Conservation (phyloP, 2,113 vertebrate species). For the Gobius niger region DNA sequence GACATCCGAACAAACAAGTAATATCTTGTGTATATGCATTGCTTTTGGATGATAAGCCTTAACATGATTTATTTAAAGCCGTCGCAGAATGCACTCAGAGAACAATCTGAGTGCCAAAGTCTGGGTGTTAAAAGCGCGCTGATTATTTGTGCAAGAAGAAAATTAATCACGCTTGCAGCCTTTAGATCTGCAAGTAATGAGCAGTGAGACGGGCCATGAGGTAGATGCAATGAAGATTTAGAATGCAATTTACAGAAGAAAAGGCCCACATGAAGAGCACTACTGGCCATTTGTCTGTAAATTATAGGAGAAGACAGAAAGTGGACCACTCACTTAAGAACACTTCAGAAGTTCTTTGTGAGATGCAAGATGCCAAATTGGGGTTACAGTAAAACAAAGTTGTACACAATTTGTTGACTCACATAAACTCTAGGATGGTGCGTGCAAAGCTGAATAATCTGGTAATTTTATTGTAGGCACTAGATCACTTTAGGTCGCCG, state of each 20-base stretch:
- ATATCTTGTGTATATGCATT: constrained; percentile 30
- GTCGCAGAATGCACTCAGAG: constrained; percentile 4
- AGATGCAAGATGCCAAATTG: too few relatives aligned
- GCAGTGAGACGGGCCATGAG: constrained; percentile 49
- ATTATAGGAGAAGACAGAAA: background rate
- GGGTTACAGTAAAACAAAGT: too few relatives aligned
- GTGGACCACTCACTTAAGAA: background rate
- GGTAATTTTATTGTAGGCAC: constrained; percentile 18
- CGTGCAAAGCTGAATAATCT: constrained; percentile 18
- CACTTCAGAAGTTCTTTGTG: background rate
- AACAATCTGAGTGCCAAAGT: constrained; percentile 36
- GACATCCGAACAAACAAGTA: constrained; percentile 7
- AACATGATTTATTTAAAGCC: constrained; percentile 24
- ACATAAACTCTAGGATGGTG: background rate
- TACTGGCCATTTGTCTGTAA: background rate
- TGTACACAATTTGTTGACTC: too few relatives aligned
- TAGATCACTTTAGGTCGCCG: constrained; percentile 15
- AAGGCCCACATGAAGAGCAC: constrained; percentile 12
- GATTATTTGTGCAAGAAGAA: constrained; percentile 48
- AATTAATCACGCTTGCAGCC: constrained; percentile 52
- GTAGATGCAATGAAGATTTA: constrained; percentile 55
- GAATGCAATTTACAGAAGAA: constrained; percentile 23
- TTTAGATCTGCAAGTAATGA: constrained; percentile 55
- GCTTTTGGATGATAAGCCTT: constrained; percentile 20
- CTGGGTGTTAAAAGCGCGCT: constrained; percentile 36